These are phyloP conservation scores for Sipha flava DNA, from an alignment of 1,140 invertebrate species.

Conservation along the genomic window DNA sequence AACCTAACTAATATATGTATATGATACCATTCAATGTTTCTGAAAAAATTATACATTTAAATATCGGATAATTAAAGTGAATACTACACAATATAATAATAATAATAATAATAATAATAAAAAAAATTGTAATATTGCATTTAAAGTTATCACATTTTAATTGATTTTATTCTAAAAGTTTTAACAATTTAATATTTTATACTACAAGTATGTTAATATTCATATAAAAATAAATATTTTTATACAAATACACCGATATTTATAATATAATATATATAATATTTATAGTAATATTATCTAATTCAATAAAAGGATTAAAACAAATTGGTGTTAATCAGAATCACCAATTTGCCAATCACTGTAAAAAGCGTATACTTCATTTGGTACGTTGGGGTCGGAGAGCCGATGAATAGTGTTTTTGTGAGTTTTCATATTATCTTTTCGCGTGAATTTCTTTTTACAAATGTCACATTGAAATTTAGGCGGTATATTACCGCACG, in stretches of 20 bases:
- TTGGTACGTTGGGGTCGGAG: not conserved
- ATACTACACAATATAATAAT: too few relatives aligned
- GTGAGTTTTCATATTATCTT: constrained; percentile 46
- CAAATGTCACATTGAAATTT: constrained; percentile 58
- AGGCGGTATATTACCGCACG: constrained; percentile 45
- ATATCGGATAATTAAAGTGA: too few relatives aligned
- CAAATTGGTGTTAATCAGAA: too few relatives aligned
- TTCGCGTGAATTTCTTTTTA: constrained; percentile 49
- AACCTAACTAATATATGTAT: too few relatives aligned
- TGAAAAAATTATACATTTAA: too few relatives aligned
- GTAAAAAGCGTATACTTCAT: not conserved
- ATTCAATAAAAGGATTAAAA: too few relatives aligned
- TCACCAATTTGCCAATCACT: not conserved
- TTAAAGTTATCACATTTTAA: not conserved
- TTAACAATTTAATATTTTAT: not conserved
- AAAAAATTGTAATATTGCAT: not conserved
- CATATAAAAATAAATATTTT: not conserved
- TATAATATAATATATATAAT: too few relatives aligned
- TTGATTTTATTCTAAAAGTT: not conserved
- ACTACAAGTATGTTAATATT: not conserved
- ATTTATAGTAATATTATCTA: too few relatives aligned
- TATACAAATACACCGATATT: not conserved
- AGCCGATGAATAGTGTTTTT: constrained; percentile 42
- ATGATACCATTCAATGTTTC: too few relatives aligned
- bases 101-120: not conserved